These are phyloP conservation scores for Nycticorax nycticorax DNA, from an alignment of 2,113 vertebrate species.

Conservation along the genomic window DNA sequence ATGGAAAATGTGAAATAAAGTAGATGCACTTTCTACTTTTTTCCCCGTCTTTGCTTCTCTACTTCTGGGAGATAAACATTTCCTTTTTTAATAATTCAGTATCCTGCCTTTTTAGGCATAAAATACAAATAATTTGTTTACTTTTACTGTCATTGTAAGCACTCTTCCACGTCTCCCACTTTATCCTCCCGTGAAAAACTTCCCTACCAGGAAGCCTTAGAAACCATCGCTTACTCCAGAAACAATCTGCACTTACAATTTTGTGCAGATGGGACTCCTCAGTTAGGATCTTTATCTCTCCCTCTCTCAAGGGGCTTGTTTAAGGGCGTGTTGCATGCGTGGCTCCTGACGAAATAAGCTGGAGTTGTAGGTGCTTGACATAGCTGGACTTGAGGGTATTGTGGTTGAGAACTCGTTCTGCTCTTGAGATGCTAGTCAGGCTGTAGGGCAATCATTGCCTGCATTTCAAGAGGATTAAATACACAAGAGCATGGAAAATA, in stretches of 20 bases:
- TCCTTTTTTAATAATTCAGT: not conserved
- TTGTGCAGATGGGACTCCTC: not conserved
- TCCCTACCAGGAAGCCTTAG: not conserved
- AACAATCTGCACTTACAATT: not conserved
- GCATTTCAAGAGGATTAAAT: not conserved
- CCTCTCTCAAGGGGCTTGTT: not conserved
- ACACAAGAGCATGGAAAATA: not conserved
- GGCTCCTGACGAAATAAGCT: not conserved
- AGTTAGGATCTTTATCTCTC: not conserved
- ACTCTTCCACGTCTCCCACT: not conserved
- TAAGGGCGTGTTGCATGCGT: not conserved
- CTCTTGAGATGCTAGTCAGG: not conserved
- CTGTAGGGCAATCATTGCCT: not conserved
- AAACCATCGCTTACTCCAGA: not conserved
- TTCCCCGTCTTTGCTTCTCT: not conserved
- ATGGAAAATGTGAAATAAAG: not conserved
- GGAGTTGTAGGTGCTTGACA: not conserved
- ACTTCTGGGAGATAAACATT: not conserved
- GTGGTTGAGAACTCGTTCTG: not conserved
- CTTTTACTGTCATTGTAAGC: not conserved
- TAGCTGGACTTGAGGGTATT: not conserved
- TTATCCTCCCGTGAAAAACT: not conserved
- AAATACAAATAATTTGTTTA: not conserved
- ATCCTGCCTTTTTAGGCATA: not conserved
- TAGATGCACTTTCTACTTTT: not conserved